These are phyloP conservation scores for Andrena dorsata DNA, from an alignment of 2,888 invertebrate genomes.

Conservation along the genomic window DNA sequence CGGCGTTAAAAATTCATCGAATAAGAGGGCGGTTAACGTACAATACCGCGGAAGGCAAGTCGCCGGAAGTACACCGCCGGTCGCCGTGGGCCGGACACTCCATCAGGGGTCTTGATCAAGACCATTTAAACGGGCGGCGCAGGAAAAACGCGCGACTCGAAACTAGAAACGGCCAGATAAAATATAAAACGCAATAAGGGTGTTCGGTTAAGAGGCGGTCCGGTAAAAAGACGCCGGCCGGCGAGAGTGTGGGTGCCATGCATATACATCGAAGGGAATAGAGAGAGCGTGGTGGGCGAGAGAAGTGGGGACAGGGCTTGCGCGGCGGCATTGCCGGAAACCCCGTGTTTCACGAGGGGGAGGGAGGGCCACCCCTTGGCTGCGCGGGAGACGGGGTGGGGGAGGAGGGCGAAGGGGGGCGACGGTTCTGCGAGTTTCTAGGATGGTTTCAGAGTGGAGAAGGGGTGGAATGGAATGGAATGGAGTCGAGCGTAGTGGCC, in stretches of 20 bases:
- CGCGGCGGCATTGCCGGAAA: conserved; percentile 77
- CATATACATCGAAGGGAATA: conserved; percentile 78
- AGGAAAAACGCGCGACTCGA: conserved; percentile 53
- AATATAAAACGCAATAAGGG: conserved; percentile 83
- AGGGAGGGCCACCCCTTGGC: conserved; percentile 67
- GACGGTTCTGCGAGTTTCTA: conserved; percentile 73
- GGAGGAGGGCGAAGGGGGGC: conserved; percentile 56
- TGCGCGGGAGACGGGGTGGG: conserved; percentile 53
- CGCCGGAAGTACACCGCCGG: neutral
- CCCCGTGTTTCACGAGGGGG: conserved; percentile 80
- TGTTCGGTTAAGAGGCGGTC: conserved; percentile 64
- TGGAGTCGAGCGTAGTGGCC: conserved; percentile 80
- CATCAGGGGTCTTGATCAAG: conserved; percentile 33
- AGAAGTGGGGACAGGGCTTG: conserved; percentile 74
- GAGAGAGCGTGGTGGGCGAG: conserved; percentile 68
- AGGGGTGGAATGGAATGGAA: conserved; percentile 87
- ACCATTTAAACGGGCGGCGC: conserved; percentile 42
- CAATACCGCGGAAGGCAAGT: neutral
- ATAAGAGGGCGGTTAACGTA: neutral
- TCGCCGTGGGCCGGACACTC: neutral
- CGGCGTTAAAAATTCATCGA: too few relatives aligned
- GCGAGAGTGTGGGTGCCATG: conserved; percentile 69
- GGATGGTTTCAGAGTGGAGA: conserved; percentile 76
- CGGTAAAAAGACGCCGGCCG: conserved; percentile 61
- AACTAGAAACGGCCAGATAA: conserved; percentile 68